A percentile compares a stretch with the other conserved stretches of the same genome.
Evolutionary conservation across 2,797 vertebrate genomes (phyloP).

Genomic region (Loriculus beryllinus): DNA sequence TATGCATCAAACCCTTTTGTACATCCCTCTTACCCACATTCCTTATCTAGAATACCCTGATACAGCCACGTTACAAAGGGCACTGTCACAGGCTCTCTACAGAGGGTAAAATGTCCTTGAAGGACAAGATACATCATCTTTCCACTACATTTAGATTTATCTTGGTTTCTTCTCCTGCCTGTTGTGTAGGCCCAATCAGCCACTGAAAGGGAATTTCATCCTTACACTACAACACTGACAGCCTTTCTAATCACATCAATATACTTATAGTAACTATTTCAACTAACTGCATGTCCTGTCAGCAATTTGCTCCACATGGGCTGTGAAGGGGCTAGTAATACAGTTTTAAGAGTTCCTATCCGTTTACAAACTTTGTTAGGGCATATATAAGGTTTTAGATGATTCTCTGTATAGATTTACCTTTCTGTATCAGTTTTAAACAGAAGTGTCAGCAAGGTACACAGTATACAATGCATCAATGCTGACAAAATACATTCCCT

Average conservation of each 20-base stretch:
- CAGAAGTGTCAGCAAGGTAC: background rate
- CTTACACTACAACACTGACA: background rate
- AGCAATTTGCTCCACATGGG: background rate
- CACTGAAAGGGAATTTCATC: constrained; percentile 5
- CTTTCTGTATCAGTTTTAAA: background rate
- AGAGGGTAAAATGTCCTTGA: background rate
- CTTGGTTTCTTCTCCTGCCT: background rate
- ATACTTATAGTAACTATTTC: constrained; percentile 36
- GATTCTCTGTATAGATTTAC: background rate
- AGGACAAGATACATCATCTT: background rate
- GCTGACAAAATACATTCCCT: constrained; percentile 15
- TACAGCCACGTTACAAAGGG: background rate
- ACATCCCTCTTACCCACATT: background rate
- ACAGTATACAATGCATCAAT: background rate
- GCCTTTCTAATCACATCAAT: background rate
- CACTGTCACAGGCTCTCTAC: background rate
- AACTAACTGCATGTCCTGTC: background rate
- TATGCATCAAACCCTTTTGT: constrained; percentile 1
- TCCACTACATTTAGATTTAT: background rate
- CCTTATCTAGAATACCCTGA: constrained; percentile 27
- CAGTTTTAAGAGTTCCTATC: background rate
- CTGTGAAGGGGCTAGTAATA: background rate
- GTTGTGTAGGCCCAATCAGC: background rate
- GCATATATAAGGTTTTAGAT: background rate
- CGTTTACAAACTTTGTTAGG: background rate